phyloP scores from a whole-genome alignment of 1,140 invertebrate genomes.

The Drosophila littoralis region DNA sequence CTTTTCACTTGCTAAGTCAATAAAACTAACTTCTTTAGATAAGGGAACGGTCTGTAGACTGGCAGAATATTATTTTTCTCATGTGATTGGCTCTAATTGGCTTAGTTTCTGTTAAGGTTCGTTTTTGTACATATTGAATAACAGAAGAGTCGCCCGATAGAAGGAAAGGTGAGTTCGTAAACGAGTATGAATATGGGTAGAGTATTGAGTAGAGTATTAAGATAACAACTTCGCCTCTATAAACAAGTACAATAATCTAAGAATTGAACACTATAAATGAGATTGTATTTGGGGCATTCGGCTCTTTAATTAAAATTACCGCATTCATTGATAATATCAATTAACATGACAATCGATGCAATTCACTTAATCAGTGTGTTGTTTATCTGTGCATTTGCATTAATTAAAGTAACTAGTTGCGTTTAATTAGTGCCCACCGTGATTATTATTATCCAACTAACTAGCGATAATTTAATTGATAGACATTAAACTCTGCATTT shows the following conservation, averaged over 20 bases:
- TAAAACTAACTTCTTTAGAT: background rate
- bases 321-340: conserved; percentile 24
- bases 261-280: too few relatives aligned
- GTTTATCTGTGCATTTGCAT: conserved; percentile 60
- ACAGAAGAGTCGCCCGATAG: too few relatives aligned
- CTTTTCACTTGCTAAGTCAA: background rate
- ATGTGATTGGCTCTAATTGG: too few relatives aligned
- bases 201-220: too few relatives aligned
- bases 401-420: conserved; percentile 45
- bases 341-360: conserved; percentile 47
- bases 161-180: too few relatives aligned
- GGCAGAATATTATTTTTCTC: too few relatives aligned
- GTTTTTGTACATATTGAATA: too few relatives aligned
- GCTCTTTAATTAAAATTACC: too few relatives aligned
- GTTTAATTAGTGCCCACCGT: conserved; percentile 41
- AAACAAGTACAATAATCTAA: too few relatives aligned
- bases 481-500: background rate
- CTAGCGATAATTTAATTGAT: background rate
- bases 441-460: conserved; percentile 5
- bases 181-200: too few relatives aligned
- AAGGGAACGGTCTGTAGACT: background rate
- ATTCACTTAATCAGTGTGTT: conserved; percentile 53
- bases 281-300: too few relatives aligned
- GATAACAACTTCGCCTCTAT: too few relatives aligned
- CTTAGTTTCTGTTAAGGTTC: background rate